A percentile compares a stretch with the other conserved stretches of the same genome.
Conservation (phyloP, 2,113 vertebrate genomes). For the Phaethon lepturus region DNA sequence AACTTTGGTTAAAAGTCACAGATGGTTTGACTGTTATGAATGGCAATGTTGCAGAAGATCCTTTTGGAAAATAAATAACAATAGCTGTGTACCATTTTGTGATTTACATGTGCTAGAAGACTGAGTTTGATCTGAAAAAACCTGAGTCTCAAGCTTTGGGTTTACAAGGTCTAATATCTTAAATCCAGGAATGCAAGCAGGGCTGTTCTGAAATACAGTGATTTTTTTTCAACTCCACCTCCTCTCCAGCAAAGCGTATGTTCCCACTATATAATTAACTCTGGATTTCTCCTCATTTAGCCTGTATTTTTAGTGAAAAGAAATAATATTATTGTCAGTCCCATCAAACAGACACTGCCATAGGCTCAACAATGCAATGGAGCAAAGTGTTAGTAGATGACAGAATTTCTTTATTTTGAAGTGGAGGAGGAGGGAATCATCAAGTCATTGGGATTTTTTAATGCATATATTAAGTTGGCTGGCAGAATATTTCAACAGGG, state of each 20-base stretch:
- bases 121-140: not conserved
- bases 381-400: slow-evolving; percentile 70
- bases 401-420: slow-evolving; percentile 54
- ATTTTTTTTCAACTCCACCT: slow-evolving; percentile 12
- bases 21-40: not conserved
- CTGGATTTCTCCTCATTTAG: slow-evolving; percentile 61
- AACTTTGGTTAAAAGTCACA: not conserved
- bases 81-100: not conserved
- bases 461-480: slow-evolving; percentile 70
- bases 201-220: not conserved
- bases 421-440: not conserved
- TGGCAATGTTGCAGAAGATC: not conserved
- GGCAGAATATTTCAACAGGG: slow-evolving; percentile 69
- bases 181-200: not conserved
- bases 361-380: slow-evolving; percentile 71
- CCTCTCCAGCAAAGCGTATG: slow-evolving; percentile 22
- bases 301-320: slow-evolving; percentile 65
- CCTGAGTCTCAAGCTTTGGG: not conserved
- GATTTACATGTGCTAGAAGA: not conserved
- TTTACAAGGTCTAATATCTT: not conserved
- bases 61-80: too few species aligned
- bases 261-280: slow-evolving; percentile 75
- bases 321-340: slow-evolving; percentile 75
- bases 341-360: slow-evolving; percentile 70
- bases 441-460: slow-evolving; percentile 55